phyloP scores from a whole-genome alignment of 2,113 vertebrate species.

The Campylorhamphus procurvoides region DNA sequence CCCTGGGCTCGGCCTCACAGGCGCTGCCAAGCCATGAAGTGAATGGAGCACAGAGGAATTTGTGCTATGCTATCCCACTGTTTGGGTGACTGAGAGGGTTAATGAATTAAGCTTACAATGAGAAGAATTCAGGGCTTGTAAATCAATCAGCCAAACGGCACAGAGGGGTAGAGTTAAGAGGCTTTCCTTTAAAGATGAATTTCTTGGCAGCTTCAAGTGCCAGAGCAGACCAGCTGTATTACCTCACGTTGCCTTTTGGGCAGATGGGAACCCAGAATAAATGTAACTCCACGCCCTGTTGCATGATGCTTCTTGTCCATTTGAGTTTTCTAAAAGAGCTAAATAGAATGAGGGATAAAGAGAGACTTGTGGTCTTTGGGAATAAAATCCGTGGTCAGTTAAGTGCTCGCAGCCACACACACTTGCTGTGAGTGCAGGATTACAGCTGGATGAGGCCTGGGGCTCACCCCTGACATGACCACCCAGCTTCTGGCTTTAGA shows the following conservation, averaged over 20 bases:
- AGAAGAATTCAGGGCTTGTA: constrained; percentile 62
- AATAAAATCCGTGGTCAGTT: neutral
- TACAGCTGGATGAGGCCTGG: neutral
- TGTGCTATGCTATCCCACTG: constrained; percentile 42
- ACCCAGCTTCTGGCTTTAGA: neutral
- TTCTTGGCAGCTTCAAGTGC: constrained; percentile 64
- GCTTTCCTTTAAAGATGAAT: constrained; percentile 64
- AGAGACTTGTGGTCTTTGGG: neutral
- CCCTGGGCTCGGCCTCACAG: neutral
- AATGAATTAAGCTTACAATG: constrained; percentile 65
- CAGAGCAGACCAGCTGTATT: constrained; percentile 64
- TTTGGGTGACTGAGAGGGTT: constrained; percentile 59
- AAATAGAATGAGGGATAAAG: neutral
- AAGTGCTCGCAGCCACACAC: neutral
- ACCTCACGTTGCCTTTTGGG: constrained; percentile 65
- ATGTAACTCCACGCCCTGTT: constrained; percentile 34
- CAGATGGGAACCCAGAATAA: constrained; percentile 59
- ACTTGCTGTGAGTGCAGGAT: neutral
- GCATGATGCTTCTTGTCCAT: constrained; percentile 54
- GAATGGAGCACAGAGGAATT: constrained; percentile 34
- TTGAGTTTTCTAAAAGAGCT: neutral
- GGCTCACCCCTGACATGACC: constrained; percentile 20
- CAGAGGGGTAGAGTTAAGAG: constrained; percentile 57
- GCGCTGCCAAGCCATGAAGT: neutral
- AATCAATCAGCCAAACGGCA: constrained; percentile 54